Conservation (phyloP, 2,113 vertebrate genomes). For the Centrocercus urophasianus region DNA sequence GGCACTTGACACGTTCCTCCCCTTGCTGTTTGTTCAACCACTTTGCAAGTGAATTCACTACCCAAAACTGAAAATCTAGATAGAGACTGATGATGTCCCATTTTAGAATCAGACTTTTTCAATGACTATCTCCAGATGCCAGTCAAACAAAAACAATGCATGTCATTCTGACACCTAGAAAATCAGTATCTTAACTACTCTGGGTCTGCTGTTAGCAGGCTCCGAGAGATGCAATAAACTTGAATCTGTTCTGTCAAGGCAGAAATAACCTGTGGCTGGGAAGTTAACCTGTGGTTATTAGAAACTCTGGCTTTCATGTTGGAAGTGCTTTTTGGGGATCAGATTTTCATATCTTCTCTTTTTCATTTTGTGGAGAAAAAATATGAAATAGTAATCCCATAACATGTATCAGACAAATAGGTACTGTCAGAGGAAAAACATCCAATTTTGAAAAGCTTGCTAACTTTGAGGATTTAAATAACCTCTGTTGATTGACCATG, state of each 20-base stretch:
- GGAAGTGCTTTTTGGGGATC: background rate
- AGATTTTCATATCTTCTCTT: background rate
- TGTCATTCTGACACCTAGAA: background rate
- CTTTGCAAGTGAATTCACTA: background rate
- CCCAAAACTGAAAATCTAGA: background rate
- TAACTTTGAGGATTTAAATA: background rate
- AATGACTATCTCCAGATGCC: background rate
- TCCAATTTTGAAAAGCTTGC: rapidly evolving
- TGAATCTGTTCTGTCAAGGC: background rate
- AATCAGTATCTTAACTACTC: background rate
- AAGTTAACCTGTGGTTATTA: background rate
- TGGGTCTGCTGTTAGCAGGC: background rate
- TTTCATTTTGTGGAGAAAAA: background rate
- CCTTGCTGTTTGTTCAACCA: background rate
- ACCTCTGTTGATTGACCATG: background rate
- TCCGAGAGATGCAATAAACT: background rate
- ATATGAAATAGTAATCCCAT: background rate
- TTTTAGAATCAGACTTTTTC: background rate
- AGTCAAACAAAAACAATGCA: background rate
- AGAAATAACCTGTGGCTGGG: background rate
- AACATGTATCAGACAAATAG: background rate
- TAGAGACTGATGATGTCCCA: background rate
- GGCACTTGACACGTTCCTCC: background rate
- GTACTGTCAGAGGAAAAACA: background rate
- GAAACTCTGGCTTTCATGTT: background rate